These are phyloP conservation scores for Lepidotrigona ventralis DNA, from an alignment of 1,140 invertebrate genomes.

Conservation along the genomic window DNA sequence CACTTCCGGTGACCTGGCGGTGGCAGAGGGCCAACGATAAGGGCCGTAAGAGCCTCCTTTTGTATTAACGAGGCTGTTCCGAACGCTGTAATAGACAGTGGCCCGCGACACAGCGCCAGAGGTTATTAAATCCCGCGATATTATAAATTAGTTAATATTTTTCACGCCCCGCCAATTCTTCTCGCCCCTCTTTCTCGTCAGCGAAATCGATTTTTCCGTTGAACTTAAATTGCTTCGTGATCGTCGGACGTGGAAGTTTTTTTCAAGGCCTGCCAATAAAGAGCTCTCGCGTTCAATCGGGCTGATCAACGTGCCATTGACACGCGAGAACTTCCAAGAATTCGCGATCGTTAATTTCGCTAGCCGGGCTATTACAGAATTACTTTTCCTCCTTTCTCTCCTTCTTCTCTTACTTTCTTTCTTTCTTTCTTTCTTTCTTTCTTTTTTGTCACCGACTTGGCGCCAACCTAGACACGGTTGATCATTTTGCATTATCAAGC, in stretches of 20 bases:
- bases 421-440: too few species aligned
- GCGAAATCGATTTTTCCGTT: slow-evolving; percentile 1
- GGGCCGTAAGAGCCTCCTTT: slow-evolving; percentile 16
- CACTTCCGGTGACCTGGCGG: background rate
- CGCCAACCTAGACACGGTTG: too few species aligned
- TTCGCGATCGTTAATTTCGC: background rate
- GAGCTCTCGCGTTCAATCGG: slow-evolving; percentile 5
- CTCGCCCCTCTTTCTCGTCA: background rate
- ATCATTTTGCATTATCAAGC: background rate
- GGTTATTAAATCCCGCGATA: slow-evolving; percentile 31
- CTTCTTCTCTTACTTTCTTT: too few species aligned
- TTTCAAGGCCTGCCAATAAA: background rate
- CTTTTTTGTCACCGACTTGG: too few species aligned
- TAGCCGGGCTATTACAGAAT: background rate
- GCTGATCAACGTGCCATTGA: slow-evolving; percentile 4
- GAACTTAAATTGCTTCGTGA: slow-evolving; percentile 7
- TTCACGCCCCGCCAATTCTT: background rate
- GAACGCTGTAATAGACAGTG: background rate
- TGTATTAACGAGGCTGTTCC: slow-evolving; percentile 37
- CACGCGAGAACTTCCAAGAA: slow-evolving; percentile 15
- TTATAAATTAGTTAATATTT: slow-evolving; percentile 28
- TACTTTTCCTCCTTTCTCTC: too few species aligned
- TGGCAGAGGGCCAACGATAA: slow-evolving; percentile 44
- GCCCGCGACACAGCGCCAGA: too few species aligned
- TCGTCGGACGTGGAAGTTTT: background rate